phyloP scores from a whole-genome alignment of 2,888 invertebrate genomes.

The Meloe dianella region DNA sequence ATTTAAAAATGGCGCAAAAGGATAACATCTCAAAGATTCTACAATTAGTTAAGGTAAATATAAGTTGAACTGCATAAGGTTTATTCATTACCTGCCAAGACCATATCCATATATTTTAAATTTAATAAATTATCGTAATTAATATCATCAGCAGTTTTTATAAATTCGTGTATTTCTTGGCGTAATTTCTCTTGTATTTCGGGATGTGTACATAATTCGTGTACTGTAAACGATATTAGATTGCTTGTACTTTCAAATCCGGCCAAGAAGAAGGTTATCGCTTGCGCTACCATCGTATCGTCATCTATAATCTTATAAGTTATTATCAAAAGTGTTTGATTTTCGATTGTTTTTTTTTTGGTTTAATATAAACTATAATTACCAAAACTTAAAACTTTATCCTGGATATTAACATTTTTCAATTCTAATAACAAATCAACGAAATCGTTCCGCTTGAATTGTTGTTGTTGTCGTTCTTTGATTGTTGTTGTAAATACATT shows the following conservation, averaged over 20 bases:
- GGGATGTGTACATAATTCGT: conserved; percentile 58
- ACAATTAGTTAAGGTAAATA: conserved; percentile 15
- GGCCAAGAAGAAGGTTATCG: conserved; percentile 62
- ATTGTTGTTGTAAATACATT: conserved; percentile 52
- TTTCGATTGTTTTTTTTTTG: not conserved
- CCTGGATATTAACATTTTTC: conserved; percentile 37
- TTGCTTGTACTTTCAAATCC: conserved; percentile 64
- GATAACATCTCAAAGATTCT: conserved; percentile 59
- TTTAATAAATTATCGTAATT: conserved; percentile 60
- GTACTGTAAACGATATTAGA: conserved; percentile 58
- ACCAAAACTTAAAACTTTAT: conserved; percentile 39
- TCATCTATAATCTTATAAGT: conserved; percentile 44
- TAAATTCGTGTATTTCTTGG: conserved; percentile 55
- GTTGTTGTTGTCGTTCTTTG: conserved; percentile 44
- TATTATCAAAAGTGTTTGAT: conserved; percentile 11
- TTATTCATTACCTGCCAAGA: conserved; percentile 55
- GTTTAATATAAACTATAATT: conserved; percentile 16
- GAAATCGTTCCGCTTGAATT: conserved; percentile 57
- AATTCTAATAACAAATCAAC: conserved; percentile 58
- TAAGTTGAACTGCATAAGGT: not conserved
- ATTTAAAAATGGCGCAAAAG: conserved; percentile 54
- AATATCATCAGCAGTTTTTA: conserved; percentile 53
- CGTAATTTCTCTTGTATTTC: conserved; percentile 60
- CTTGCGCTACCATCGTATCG: conserved; percentile 56
- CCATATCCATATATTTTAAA: conserved; percentile 63